Evolutionary conservation across 2,888 invertebrate species (phyloP).

Genomic region (Trichopoda pennipes): DNA sequence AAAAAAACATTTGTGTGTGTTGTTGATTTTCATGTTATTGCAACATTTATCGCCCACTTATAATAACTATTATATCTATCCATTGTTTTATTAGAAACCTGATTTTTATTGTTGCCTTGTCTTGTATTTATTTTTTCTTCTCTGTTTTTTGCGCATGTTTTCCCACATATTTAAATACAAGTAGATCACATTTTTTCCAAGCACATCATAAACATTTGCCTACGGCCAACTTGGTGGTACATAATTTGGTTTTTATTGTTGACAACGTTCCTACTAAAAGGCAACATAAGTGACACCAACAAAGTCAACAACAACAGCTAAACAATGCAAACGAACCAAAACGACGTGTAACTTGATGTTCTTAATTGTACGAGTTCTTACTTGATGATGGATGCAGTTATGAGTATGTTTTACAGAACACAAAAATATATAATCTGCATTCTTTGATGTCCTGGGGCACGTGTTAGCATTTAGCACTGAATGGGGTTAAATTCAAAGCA

Average conservation of each 20-base stretch:
- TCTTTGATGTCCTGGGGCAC: conserved; percentile 44
- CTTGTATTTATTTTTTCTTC: conserved; percentile 31
- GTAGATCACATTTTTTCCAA: conserved; percentile 2
- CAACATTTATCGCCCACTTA: neutral
- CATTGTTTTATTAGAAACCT: neutral
- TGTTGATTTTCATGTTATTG: neutral
- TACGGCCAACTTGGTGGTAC: conserved; percentile 56
- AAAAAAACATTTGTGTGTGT: neutral
- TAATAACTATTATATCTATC: neutral
- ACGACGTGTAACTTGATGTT: conserved; percentile 52
- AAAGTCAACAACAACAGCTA: conserved; percentile 23
- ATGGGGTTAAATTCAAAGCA: conserved; percentile 24
- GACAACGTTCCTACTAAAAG: conserved; percentile 37
- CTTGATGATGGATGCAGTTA: conserved; percentile 46
- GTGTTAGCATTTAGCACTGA: conserved; percentile 58
- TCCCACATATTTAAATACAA: conserved; percentile 21
- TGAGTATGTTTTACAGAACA: conserved; percentile 36
- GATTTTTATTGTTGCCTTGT: conserved; percentile 1
- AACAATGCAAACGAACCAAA: conserved; percentile 26
- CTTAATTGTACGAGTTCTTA: conserved; percentile 6
- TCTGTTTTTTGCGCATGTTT: neutral
- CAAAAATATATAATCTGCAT: conserved; percentile 55
- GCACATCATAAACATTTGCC: conserved; percentile 32
- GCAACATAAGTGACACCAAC: conserved; percentile 41
- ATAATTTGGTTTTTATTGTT: conserved; percentile 55